A percentile compares a stretch with the other conserved stretches of the same genome.
Evolutionary conservation across 2,888 invertebrate genomes (phyloP).

Genomic region (Hanleya hanleyi): DNA sequence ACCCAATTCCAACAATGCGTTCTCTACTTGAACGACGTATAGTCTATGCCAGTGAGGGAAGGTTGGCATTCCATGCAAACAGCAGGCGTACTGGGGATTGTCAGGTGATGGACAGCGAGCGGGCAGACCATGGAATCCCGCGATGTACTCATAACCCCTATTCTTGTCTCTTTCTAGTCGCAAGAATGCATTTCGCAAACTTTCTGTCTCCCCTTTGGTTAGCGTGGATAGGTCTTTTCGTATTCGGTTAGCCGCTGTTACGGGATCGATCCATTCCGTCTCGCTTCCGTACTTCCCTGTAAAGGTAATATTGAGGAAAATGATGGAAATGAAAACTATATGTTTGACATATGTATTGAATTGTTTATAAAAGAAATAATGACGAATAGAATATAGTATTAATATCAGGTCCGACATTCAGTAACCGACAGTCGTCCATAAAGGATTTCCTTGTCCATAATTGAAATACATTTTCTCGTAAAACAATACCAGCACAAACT

Average conservation of each 20-base stretch:
- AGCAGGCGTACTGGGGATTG: slow-evolving; percentile 26
- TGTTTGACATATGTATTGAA: too few species aligned
- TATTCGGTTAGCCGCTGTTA: slow-evolving; percentile 30
- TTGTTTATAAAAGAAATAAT: too few species aligned
- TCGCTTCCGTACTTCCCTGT: slow-evolving; percentile 25
- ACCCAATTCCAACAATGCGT: slow-evolving; percentile 35
- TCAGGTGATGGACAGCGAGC: slow-evolving; percentile 28
- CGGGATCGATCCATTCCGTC: slow-evolving; percentile 15
- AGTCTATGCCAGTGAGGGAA: slow-evolving; percentile 43
- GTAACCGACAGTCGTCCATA: too few species aligned
- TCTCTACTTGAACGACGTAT: slow-evolving; percentile 35
- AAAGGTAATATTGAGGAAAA: neutral
- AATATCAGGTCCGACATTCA: too few species aligned
- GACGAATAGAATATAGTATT: too few species aligned
- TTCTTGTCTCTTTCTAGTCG: slow-evolving; percentile 27
- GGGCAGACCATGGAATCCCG: slow-evolving; percentile 41
- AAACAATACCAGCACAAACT: too few species aligned
- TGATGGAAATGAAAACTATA: too few species aligned
- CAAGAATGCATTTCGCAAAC: slow-evolving; percentile 36
- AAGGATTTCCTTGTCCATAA: too few species aligned
- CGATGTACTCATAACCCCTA: slow-evolving; percentile 34
- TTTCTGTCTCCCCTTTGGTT: slow-evolving; percentile 35
- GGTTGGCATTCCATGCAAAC: slow-evolving; percentile 34
- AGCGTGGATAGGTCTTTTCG: slow-evolving; percentile 28
- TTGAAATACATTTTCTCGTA: too few species aligned